phyloP scores from a whole-genome alignment of 2,113 vertebrate species.

The Peromyscus maniculatus region DNA sequence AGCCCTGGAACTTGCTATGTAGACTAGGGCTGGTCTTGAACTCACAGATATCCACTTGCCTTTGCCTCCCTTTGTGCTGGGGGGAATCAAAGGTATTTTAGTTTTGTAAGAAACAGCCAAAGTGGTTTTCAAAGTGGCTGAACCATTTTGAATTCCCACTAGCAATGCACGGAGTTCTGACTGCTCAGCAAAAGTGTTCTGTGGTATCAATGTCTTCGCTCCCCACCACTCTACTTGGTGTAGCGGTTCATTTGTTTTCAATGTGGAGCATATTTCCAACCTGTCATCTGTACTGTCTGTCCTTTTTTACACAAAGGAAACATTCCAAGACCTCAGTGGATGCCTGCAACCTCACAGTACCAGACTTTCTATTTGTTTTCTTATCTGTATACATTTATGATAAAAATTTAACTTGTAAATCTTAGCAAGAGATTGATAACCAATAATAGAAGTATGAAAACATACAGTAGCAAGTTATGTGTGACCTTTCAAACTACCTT shows the following conservation, averaged over 20 bases:
- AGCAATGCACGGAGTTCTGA: background rate
- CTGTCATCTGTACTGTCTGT: background rate
- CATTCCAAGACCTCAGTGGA: background rate
- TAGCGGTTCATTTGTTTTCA: too few relatives aligned
- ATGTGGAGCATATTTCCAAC: background rate
- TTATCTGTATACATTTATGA: background rate
- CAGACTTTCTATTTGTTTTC: background rate
- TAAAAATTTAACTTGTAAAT: background rate
- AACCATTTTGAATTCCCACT: background rate
- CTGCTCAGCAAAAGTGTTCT: background rate
- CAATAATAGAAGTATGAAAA: background rate
- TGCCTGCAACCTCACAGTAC: background rate
- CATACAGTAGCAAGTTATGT: background rate
- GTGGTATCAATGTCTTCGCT: background rate
- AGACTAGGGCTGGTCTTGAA: background rate
- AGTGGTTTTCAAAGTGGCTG: background rate
- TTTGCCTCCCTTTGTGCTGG: background rate
- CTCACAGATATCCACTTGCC: background rate
- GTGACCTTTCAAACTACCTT: background rate
- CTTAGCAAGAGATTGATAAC: background rate
- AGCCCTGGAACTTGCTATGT: background rate
- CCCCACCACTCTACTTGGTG: background rate
- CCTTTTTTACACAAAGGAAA: background rate
- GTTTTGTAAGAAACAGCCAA: background rate
- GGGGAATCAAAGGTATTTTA: background rate